Conservation (phyloP, 2,113 vertebrate genomes). For the Gila orcuttii region DNA sequence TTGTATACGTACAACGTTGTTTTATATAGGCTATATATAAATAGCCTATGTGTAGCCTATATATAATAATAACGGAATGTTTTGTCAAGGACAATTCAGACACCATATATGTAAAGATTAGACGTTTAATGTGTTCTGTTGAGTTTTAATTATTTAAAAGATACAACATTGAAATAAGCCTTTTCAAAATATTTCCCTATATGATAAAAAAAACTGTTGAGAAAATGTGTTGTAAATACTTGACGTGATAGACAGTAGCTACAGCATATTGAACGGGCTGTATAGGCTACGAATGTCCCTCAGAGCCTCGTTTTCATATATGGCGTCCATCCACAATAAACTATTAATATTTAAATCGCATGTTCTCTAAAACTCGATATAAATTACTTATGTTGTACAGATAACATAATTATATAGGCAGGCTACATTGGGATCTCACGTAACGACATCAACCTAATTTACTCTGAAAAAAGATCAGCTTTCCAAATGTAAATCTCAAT, state of each 20-base stretch:
- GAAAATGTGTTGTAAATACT: neutral
- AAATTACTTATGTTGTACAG: neutral
- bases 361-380: neutral
- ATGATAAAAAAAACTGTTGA: neutral
- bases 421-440: neutral
- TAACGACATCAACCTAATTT: neutral
- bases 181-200: neutral
- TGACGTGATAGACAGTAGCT: neutral
- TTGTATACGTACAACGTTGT: neutral
- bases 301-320: neutral
- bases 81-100: neutral
- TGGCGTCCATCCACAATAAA: neutral
- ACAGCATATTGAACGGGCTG: neutral
- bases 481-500: neutral
- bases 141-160: neutral
- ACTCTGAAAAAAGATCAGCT: neutral
- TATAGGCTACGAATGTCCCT: neutral
- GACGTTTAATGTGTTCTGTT: neutral
- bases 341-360: neutral
- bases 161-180: neutral
- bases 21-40: too few species aligned
- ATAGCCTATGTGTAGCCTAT: too few species aligned
- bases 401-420: neutral
- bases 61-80: neutral
- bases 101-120: neutral